phyloP scores from a whole-genome alignment of 2,888 invertebrate species.

The Agrochola macilenta region DNA sequence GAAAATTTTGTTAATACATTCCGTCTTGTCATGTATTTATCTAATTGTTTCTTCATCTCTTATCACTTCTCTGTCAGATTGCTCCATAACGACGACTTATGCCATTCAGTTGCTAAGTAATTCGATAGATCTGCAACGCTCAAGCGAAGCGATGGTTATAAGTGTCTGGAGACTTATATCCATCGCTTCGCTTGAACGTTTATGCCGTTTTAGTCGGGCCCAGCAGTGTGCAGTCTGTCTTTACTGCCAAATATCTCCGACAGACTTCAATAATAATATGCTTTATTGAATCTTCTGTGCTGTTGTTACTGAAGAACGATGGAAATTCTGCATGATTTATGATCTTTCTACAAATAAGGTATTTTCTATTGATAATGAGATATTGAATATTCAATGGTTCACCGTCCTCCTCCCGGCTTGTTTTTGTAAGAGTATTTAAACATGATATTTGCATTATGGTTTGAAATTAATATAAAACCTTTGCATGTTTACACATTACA shows the following conservation, averaged over 20 bases:
- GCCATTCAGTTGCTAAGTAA: not conserved
- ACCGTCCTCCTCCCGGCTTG: not conserved
- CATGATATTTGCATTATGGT: not conserved
- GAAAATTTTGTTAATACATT: not conserved
- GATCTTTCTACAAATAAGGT: not conserved
- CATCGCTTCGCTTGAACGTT: too few relatives aligned
- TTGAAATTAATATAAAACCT: not conserved
- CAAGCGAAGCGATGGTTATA: conserved; percentile 1
- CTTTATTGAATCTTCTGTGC: not conserved
- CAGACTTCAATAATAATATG: not conserved
- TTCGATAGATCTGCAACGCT: conserved; percentile 11
- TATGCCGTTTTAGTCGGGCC: not conserved
- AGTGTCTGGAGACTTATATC: conserved; percentile 23
- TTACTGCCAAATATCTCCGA: conserved; percentile 20
- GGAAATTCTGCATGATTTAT: not conserved
- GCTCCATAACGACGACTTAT: not conserved
- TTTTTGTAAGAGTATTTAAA: not conserved
- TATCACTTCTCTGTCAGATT: conserved; percentile 12
- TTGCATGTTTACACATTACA: not conserved
- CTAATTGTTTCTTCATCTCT: not conserved
- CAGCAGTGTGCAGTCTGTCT: not conserved
- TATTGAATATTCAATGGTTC: not conserved
- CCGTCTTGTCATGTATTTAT: not conserved
- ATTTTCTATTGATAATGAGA: not conserved
- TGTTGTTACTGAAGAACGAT: not conserved